Evolutionary conservation across 2,888 invertebrate genomes (phyloP).

Genomic region (Byasa hedistus): DNA sequence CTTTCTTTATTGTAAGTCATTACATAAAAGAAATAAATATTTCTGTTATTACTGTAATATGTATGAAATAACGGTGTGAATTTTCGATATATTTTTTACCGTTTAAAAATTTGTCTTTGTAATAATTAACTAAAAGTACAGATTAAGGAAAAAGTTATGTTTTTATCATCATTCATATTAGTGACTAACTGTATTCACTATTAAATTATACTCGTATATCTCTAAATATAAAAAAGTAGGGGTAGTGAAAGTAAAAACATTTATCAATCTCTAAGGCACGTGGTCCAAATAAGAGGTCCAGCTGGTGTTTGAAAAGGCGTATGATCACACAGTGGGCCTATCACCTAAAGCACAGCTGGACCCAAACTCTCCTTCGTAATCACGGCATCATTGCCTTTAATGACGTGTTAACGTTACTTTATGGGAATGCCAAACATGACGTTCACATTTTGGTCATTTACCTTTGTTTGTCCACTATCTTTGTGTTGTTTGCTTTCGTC

Average conservation of each 20-base stretch:
- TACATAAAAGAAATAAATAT: no score
- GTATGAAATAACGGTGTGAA: no score
- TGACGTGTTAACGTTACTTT: conserved; percentile 80
- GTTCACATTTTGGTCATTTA: conserved; percentile 80
- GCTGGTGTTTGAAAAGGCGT: conserved; percentile 64
- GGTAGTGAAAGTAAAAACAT: conserved; percentile 43
- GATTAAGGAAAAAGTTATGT: no score
- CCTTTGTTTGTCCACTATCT: conserved; percentile 78
- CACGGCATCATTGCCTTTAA: conserved; percentile 79
- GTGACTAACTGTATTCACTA: no score
- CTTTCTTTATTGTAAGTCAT: no score
- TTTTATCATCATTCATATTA: no score
- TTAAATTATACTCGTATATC: no score
- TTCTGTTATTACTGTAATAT: no score
- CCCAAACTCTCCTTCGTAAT: conserved; percentile 71
- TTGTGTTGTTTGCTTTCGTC: conserved; percentile 72
- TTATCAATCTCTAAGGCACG: conserved; percentile 47
- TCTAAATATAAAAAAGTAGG: conserved; percentile 30
- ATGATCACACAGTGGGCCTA: conserved; percentile 76
- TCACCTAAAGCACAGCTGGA: conserved; percentile 66
- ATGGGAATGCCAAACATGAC: conserved; percentile 81
- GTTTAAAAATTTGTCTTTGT: no score
- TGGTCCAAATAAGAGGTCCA: conserved; percentile 55
- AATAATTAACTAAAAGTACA: no score
- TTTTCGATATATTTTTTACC: no score